Evolutionary conservation across 2,797 vertebrate genomes (phyloP), one percentile per base, ranked within the genome.

Genomic region (Gephyroberyx darwinii): DNA sequence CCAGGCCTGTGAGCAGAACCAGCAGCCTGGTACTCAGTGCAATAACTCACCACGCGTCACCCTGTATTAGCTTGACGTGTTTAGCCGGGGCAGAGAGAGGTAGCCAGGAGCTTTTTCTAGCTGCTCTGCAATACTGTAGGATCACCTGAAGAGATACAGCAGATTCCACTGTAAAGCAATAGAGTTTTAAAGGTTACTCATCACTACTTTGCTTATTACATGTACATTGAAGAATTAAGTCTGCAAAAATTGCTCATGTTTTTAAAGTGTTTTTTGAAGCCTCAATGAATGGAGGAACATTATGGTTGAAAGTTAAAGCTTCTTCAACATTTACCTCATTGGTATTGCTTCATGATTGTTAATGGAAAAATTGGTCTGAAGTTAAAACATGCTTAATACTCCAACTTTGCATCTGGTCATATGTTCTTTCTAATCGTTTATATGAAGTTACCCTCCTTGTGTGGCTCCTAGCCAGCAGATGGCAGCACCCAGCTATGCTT

Each of bases 401-500:
- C 8, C 20, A 20, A 22, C 14, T 14, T 16, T 20, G 5, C 9
- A 31, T 26, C 26, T 26, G 26, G 26, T 26, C 26, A 26, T 26
- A 26, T 26, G 26, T 26, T 26, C 26, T 4, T n/a, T n/a, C 26
- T 26, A 2, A 26, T 2, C 26, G 26, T 26, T 26, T 26, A 26
- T 48, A 74, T 16, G 47, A 33, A 31, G 61, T 14, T 68, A 13
- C 31, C 33, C 19, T 8, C 66, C 51, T 75, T n/a, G 3, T 73
- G 72, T 83, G 65, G 65, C n/a, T 52, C 58, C 59, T 14, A 73
- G 57, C 92, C 94, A 94, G 90, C 78, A 95, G 94, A 94, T 95
- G 93, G 93, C 92, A 91, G 92, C 92, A 93, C 89, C 73, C 84
- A 84, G 90, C 93, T 94, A 86, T 53, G 67, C 57, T 90, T 89